Evolutionary conservation across 2,797 vertebrate genomes (phyloP), one percentile per base, ranked within the genome.

Genomic region (Periophthalmus magnuspinnatus): DNA sequence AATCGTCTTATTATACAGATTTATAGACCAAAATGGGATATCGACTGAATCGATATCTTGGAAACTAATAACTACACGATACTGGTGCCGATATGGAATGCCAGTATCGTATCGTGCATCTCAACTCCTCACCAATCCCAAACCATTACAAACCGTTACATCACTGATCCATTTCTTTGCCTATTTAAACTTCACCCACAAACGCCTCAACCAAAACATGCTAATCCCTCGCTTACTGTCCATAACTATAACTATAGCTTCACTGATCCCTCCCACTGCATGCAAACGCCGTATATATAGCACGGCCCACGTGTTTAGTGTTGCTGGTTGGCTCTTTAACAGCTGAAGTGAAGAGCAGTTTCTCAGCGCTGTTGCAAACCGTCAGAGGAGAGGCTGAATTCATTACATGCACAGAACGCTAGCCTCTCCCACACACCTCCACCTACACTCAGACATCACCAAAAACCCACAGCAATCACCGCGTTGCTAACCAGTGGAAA

Each of bases 371-470:
- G 83, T 77, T 87, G n/a, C 78, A 83, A 84, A 81, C 77, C 57
- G 86, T 83, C 87, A 87, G 71, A 81, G 81, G 84, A 90, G 89
- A 91, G 87, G 84, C 81, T 90, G 91, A 86, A 92, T 92, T 91
- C 88, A 93, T 92, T 91, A 91, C 88, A 85, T 84, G 91, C 88
- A 88, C 88, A 89, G 85, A 92, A 90, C 80, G 82, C 84, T 38
- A 83, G 86, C 90, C 88, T 93, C 93, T 86, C 92, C 93, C 90
- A 93, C 93, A 93, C 92, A 92, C 83, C 81, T 89, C 87, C 91
- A 92, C 93, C 92, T 91, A 93, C 93, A 90, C 86, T 65, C 69
- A 75, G 77, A 88, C 77, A 88, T 86, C 75, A 86, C 86, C 88
- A 89, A 75, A 68, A 63, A 60, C 77, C 83, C 84, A 85, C 82